These are phyloP conservation scores for Microctenopoma stevenorrisi DNA, from an alignment of 2,797 vertebrate species.

Conservation along the genomic window DNA sequence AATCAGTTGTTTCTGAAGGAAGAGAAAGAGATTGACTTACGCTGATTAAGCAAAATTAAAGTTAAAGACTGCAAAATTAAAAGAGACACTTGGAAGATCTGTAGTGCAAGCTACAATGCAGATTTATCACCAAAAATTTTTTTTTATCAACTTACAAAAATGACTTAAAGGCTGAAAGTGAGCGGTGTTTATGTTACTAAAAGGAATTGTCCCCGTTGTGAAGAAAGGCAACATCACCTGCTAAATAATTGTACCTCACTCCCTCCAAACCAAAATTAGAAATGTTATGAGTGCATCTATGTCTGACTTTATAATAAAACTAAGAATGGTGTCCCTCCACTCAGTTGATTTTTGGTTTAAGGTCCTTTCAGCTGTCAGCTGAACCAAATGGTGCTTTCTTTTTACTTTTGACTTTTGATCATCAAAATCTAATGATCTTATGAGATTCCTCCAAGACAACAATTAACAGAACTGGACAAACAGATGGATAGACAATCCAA, in stretches of 20 bases:
- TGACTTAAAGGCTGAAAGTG: not conserved
- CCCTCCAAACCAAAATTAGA: not conserved
- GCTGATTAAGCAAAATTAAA: not conserved
- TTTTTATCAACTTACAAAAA: not conserved
- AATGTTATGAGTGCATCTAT: not conserved
- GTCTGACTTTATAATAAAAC: no score
- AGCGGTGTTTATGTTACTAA: not conserved
- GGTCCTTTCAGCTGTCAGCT: no score
- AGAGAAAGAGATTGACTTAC: not conserved
- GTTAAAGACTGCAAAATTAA: not conserved
- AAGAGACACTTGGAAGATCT: not conserved
- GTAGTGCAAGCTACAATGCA: not conserved
- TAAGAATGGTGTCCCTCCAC: no score
- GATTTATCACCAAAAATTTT: not conserved
- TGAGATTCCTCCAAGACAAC: no score
- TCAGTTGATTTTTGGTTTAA: no score
- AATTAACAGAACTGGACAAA: no score
- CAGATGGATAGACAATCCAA: no score
- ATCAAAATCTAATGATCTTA: no score
- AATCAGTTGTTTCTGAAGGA: not conserved
- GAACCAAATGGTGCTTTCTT: no score
- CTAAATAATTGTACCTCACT: not conserved
- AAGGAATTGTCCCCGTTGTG: not conserved
- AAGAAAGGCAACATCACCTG: slow-evolving; percentile 4
- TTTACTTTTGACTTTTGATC: no score